These are phyloP conservation scores for Eupithecia subumbrata DNA, from an alignment of 2,888 invertebrate genomes.

Conservation along the genomic window DNA sequence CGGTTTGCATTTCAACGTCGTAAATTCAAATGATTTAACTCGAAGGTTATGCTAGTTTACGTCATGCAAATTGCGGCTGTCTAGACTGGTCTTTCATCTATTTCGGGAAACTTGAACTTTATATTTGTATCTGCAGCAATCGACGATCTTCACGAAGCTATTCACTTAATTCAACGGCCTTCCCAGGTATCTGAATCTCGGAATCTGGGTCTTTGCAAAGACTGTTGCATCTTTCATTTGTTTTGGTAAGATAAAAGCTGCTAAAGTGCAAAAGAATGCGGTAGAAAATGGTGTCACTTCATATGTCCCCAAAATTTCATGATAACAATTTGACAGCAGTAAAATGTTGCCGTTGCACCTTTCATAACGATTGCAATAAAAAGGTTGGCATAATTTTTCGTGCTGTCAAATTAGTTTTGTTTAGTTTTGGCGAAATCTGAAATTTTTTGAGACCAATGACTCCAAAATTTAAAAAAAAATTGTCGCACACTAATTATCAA, in stretches of 20 bases:
- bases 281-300: too few relatives aligned
- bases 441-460: background rate
- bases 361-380: too few relatives aligned
- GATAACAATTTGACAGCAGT: too few relatives aligned
- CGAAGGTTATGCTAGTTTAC: slow-evolving; percentile 17
- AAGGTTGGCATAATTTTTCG: too few relatives aligned
- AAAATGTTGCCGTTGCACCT: too few relatives aligned
- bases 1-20: slow-evolving; percentile 13
- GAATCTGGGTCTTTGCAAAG: slow-evolving; percentile 15
- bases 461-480: background rate
- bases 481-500: background rate
- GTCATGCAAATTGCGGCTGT: slow-evolving; percentile 21
- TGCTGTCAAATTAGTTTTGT: too few relatives aligned
- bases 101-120: slow-evolving; percentile 27
- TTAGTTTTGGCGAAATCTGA: too few relatives aligned
- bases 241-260: background rate
- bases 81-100: slow-evolving; percentile 24
- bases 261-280: too few relatives aligned
- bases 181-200: background rate
- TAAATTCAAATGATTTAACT: slow-evolving; percentile 13
- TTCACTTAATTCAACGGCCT: slow-evolving; percentile 14
- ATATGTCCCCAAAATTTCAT: too few relatives aligned
- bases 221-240: slow-evolving; percentile 17
- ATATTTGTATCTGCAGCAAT: slow-evolving; percentile 16
- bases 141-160: background rate